These are phyloP conservation scores for Tenebrosternarchus preto DNA, from an alignment of 2,113 vertebrate genomes.

Conservation along the genomic window DNA sequence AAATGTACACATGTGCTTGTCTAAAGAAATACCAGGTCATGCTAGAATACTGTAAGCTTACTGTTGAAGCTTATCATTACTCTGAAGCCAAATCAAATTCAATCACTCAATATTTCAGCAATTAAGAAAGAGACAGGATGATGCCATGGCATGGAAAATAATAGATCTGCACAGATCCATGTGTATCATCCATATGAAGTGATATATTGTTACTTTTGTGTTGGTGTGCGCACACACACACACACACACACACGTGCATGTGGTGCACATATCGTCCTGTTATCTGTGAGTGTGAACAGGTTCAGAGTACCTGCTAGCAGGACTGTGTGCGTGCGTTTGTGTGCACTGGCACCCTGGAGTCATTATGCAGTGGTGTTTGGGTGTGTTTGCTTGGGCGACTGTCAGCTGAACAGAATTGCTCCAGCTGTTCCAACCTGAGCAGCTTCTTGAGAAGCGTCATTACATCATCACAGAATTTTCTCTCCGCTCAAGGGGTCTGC, in stretches of 20 bases:
- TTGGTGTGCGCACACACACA: background rate
- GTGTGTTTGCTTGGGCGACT: slow-evolving; percentile 22
- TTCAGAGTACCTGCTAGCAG: no score
- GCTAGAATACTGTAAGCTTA: no score
- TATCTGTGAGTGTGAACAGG: no score
- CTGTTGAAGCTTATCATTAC: no score
- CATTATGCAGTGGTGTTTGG: slow-evolving; percentile 24
- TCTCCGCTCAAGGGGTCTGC: slow-evolving; percentile 32
- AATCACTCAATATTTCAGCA: no score
- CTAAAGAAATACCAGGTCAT: no score
- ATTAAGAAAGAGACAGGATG: background rate
- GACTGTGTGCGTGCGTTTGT: slow-evolving; percentile 3
- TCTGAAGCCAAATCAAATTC: no score
- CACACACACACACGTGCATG: no score
- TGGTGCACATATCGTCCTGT: no score
- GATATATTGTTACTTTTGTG: background rate
- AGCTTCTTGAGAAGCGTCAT: slow-evolving; percentile 36
- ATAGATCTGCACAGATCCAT: no score
- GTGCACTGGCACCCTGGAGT: slow-evolving; percentile 18
- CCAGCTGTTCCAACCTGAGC: slow-evolving; percentile 44
- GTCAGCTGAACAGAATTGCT: slow-evolving; percentile 28
- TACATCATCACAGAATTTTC: slow-evolving; percentile 42
- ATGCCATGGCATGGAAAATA: background rate
- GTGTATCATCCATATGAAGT: no score
- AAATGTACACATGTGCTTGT: no score